Conservation (phyloP, 1,140 invertebrate genomes). For the Heliconius hewitsoni region DNA sequence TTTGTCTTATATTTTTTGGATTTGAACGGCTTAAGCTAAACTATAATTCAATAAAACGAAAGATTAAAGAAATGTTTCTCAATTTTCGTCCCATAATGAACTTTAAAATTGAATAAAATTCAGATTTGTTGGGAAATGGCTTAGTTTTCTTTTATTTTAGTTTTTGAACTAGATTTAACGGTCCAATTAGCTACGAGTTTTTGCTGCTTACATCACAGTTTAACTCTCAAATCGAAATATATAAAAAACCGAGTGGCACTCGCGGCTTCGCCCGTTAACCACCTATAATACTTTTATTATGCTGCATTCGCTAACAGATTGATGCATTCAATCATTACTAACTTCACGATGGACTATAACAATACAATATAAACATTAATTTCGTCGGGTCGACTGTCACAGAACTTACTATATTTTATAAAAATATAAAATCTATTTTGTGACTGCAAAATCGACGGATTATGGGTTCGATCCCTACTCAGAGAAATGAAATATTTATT, state of each 20-base stretch:
- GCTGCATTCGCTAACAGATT: too few relatives aligned
- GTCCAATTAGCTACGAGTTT: neutral
- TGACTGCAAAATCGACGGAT: too few relatives aligned
- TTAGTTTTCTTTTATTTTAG: neutral
- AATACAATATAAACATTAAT: too few relatives aligned
- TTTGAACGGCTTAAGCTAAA: neutral
- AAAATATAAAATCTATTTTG: too few relatives aligned
- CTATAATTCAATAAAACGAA: neutral
- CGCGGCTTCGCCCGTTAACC: too few relatives aligned
- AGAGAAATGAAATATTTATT: too few relatives aligned
- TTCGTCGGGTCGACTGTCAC: too few relatives aligned
- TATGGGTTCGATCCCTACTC: too few relatives aligned
- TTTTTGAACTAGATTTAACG: slow-evolving; percentile 6
- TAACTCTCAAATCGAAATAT: neutral
- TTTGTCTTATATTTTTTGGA: neutral
- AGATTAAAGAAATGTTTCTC: neutral
- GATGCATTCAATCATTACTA: too few relatives aligned
- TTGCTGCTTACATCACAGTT: neutral
- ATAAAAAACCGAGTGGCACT: neutral
- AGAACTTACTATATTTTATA: too few relatives aligned
- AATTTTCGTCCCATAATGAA: neutral
- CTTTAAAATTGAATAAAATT: slow-evolving; percentile 12
- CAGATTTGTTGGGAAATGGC: neutral
- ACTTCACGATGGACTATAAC: too few relatives aligned
- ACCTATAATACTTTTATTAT: too few relatives aligned